Evolutionary conservation across 2,888 invertebrate species (phyloP).

Genomic region (Hylaea fasciaria): DNA sequence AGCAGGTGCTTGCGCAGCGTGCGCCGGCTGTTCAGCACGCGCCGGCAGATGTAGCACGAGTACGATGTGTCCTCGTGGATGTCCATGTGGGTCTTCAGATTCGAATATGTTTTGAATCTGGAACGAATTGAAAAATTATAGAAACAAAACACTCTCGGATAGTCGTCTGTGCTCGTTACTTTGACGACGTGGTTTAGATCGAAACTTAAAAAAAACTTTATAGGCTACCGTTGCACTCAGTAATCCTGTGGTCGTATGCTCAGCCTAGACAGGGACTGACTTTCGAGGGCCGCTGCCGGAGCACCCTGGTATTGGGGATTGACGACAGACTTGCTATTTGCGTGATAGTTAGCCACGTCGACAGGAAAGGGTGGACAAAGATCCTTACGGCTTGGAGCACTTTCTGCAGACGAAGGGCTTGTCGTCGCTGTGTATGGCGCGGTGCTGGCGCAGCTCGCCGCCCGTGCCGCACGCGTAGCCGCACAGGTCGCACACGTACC

Average conservation of each 20-base stretch:
- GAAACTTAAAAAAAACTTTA: no score
- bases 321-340: no score
- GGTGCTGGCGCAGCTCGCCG: constrained; percentile 84
- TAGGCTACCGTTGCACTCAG: no score
- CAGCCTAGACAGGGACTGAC: no score
- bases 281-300: no score
- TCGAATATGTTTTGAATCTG: constrained; percentile 84
- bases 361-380: no score
- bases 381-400: constrained; percentile 80
- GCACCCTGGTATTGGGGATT: no score
- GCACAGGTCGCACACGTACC: constrained; percentile 84
- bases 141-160: no score
- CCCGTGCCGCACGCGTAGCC: constrained; percentile 85
- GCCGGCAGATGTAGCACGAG: constrained; percentile 79
- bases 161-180: no score
- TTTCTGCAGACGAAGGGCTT: constrained; percentile 81
- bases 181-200: no score
- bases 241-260: no score
- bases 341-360: no score
- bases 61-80: constrained; percentile 83
- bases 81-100: constrained; percentile 84
- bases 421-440: constrained; percentile 84
- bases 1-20: constrained; percentile 82
- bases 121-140: neutral
- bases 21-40: constrained; percentile 81